Percentiles rank a stretch among this genome's conserved stretches.
These are phyloP conservation scores for Dolomedes plantarius DNA, from an alignment of 2,888 invertebrate species.

Conservation along the genomic window DNA sequence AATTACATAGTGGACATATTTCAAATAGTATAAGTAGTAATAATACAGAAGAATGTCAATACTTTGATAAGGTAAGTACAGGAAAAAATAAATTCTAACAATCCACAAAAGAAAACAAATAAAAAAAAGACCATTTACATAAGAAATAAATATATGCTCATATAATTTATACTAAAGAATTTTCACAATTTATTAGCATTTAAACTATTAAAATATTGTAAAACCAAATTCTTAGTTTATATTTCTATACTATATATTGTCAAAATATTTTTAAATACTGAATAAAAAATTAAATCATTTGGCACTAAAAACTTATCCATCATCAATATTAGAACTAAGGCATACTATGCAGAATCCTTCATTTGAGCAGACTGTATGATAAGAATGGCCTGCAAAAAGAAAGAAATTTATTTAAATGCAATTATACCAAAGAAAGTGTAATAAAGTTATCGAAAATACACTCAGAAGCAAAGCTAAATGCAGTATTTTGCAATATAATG, in stretches of 20 bases:
- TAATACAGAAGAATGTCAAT: neutral
- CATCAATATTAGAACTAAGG: constrained; percentile 41
- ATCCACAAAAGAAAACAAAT: neutral
- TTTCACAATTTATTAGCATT: neutral
- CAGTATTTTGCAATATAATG: too few relatives aligned
- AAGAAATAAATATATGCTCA: too few relatives aligned
- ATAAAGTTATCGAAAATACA: too few relatives aligned
- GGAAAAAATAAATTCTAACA: neutral
- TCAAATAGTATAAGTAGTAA: neutral
- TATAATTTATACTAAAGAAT: neutral
- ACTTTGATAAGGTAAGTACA: neutral
- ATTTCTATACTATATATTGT: neutral
- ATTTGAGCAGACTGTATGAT: constrained; percentile 60
- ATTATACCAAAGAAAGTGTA: too few relatives aligned
- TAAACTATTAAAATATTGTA: neutral
- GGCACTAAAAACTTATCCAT: constrained; percentile 31
- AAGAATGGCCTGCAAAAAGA: constrained; percentile 43
- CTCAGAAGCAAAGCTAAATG: too few relatives aligned
- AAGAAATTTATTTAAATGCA: too few relatives aligned
- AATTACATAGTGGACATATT: neutral
- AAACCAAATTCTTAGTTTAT: neutral
- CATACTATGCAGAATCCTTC: constrained; percentile 65
- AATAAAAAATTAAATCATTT: neutral
- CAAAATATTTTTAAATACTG: neutral
- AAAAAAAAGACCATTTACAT: neutral